Conservation (phyloP, 2,797 vertebrate species). For the Tamandua tetradactyla region DNA sequence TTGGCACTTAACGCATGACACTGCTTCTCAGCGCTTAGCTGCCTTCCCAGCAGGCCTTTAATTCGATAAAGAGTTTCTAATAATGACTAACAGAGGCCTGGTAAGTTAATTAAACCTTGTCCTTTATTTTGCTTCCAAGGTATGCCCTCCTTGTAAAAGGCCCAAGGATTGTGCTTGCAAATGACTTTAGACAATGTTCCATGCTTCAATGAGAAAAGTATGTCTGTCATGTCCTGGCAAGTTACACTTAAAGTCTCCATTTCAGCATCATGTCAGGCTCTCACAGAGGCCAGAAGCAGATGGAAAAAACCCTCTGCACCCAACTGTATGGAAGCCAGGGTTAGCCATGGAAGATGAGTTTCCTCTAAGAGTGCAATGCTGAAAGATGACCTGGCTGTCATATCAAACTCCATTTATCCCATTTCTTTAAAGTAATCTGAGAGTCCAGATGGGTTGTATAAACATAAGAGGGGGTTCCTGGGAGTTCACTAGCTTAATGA, state of each 20-base stretch:
- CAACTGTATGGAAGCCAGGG: constrained; percentile 70
- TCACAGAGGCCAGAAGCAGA: constrained; percentile 81
- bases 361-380: constrained; percentile 70
- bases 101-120: constrained; percentile 85
- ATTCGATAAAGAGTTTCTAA: constrained; percentile 86
- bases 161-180: constrained; percentile 69
- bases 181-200: constrained; percentile 79
- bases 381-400: constrained; percentile 82
- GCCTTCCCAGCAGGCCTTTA: constrained; percentile 86
- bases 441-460: constrained; percentile 85
- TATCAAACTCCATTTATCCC: constrained; percentile 80
- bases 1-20: constrained; percentile 82
- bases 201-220: constrained; percentile 84
- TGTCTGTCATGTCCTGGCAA: constrained; percentile 84
- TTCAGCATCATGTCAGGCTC: constrained; percentile 81
- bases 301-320: constrained; percentile 74
- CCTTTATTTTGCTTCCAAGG: constrained; percentile 82
- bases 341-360: constrained; percentile 68
- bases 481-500: constrained; percentile 84
- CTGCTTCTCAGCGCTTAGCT: constrained; percentile 79
- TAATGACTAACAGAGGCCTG: constrained; percentile 82
- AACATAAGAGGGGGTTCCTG: constrained; percentile 85
- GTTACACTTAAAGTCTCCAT: constrained; percentile 81
- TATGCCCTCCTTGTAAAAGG: constrained; percentile 77
- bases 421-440: constrained; percentile 81